Base-by-base conservation (phyloP, 2,113 vertebrate genomes). In the Phalacrocorax pelagicus region DNA sequence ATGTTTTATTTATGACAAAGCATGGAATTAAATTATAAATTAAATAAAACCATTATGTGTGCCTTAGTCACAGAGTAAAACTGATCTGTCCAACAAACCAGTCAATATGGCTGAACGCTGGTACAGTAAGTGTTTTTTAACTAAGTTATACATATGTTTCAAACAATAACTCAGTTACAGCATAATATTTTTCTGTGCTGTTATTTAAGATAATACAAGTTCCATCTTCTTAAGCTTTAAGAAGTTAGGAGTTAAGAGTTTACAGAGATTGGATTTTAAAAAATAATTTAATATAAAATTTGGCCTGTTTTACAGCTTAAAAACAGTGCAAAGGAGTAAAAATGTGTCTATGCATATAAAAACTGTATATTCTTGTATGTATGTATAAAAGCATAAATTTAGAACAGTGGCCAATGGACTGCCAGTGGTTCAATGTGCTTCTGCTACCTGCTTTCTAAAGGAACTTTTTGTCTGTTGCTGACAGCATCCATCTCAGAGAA, bases 81-180 rank as follows among this genome's bases (percentile, higher is more conserved):
- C 63, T 65, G 30, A 67, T 96, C 66, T 90, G 54, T 77, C 52
- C 81, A 86, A 30, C 82, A 88, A 83, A 75, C 88, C 79, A 90
- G 82, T 83, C 95, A 94, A 40, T 90, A 51, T 92, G 86, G 63
- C 94, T 93, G 67, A 92, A 78, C 72, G 55, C 34, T 74, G 92
- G 32, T 94, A 73, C 67, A 86, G 59, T 95, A 95, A 94, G 82
- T 97, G 90, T 51, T 97, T 96, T 95, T 74, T 95, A 96, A 95
- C 75, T 63, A 74, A 92, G 72, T 94, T 96, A 95, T 57, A 81
- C 10, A 1, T 85, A 38, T 23, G 27, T 88, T 96, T 94, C n/a
- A 55, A 88, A 67, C 57, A 81, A 13, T 93, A 94, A 90, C 55
- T 93, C n/a, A 77, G 57, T 93, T 96, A 85, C 15, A 81, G 42